Evolutionary conservation across 1,140 invertebrate species (phyloP), one percentile per base, ranked within the genome.

Genomic region (Apocrypta bakeri): DNA sequence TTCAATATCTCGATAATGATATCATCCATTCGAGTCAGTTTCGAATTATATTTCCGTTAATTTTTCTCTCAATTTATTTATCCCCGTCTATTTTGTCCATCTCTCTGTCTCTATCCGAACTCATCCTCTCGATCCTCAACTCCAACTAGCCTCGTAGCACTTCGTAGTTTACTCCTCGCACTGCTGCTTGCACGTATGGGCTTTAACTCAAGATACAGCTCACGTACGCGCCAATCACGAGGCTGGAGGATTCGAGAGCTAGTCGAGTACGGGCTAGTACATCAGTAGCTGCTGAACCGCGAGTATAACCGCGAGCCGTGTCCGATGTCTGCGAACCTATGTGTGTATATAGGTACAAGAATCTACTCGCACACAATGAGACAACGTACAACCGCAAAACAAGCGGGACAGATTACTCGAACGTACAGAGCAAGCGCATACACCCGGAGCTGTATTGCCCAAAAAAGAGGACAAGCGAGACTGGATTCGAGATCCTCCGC

Each of bases 221-320:
- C 89, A 90, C 88, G 89, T 87, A 87, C 85, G 86, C 86, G 86
- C 88, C 88, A 90, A 90, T 89, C 89, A 89, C 88, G 87, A 88
- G 87, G 82, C 82, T 82, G 86, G 17, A 86, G 87, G 87, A 88
- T 88, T 88, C n/a, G n/a, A n/a, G 87, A 89, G 86, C 83, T 85
- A 74, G 48, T 68, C 83, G 79, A 85, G 84, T 25, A 48, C 63
- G 25, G 25, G 63, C 48, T 56, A 21, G 48, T 56, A 12, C 12
- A 7, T n/a, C 14, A 56, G 48, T 25, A 21, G 24, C 25, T 25
- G 25, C 8, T 2, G 9, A 25, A 29, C 63, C 63, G 63, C 63
- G 63, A 29, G 63, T 66, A 66, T 66, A 66, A 66, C 63, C 63
- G 63, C 63, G 25, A 66, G 63, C 12, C 63, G 25, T 66, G 63